A percentile compares a stretch with the other conserved stretches of the same genome.
These are phyloP conservation scores for Palythoa grandis DNA, from an alignment of 92 coral and sea anemone species.

Conservation along the genomic window DNA sequence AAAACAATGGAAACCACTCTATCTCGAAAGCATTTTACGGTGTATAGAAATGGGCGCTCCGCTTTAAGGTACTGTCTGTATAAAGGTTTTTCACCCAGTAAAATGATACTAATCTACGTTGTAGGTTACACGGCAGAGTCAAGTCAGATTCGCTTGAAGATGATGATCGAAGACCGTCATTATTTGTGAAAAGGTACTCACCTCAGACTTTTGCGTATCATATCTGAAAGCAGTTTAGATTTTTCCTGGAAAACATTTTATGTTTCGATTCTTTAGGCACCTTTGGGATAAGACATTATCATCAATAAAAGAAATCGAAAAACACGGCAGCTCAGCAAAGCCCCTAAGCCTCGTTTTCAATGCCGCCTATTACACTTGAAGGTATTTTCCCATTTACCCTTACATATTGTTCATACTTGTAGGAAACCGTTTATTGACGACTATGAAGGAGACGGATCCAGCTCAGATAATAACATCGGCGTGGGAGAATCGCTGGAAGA, in stretches of 20 bases:
- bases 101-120: not conserved
- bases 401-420: not conserved
- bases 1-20: not conserved
- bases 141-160: too few relatives aligned
- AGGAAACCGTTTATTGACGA: not conserved
- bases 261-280: not conserved
- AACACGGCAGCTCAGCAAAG: not conserved
- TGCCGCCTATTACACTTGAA: not conserved
- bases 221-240: too few relatives aligned
- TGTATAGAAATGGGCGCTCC: not conserved
- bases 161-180: too few relatives aligned
- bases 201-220: too few relatives aligned
- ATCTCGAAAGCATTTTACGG: not conserved
- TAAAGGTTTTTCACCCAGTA: not conserved
- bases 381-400: not conserved
- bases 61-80: not conserved
- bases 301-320: not conserved
- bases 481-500: not conserved
- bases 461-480: not conserved
- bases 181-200: too few relatives aligned
- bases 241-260: not conserved
- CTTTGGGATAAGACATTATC: not conserved
- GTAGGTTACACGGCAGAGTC: not conserved
- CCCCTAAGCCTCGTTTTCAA: not conserved
- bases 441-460: not conserved